Base-by-base conservation (phyloP, 2,888 invertebrate species). In the Himalopsyche kuldschensis region DNA sequence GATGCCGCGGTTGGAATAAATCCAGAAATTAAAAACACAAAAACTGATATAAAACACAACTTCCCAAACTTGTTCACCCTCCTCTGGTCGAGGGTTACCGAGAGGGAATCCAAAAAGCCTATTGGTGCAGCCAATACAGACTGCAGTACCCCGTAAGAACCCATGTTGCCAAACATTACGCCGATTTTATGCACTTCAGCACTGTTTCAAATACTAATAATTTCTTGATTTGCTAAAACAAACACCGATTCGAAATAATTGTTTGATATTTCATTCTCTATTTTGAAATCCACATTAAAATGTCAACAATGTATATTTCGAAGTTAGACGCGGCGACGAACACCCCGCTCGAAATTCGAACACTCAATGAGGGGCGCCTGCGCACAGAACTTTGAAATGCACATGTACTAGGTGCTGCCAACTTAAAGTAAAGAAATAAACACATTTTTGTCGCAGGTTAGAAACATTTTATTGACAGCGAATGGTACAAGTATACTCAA, bases 1-100 rank as follows among this genome's bases (percentile, higher is more conserved):
- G 78, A 78, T 79, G n/a, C 89, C 87, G 90, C 90, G 85, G 88
- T 87, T 87, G 91, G 88, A 86, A 89, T 89, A 87, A 91, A 90
- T 90, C 89, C 89, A 90, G 88, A 88, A 88, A 78, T 75, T 88
- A 90, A 90, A 89, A 80, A n/a, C 82, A 82, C 82, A 32, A 69
- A 24, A 82, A 78, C 78, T 20, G 75, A 69, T 27, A 82, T 41
- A 32, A 78, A 78, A 78, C 82, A 82, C 78, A 82, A 82, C 69
- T 41, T 78, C 46, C 32, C 69, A 15, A 77, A 81, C 35, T 55
- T 55, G 20, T 55, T 55, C 24, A 55, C 55, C 55, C 55, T 24
- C 24, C 20, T 55, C 3, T 10, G 24, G 55, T 6, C 8, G 55
- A 55, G 55, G 55, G 55, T 4, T 20, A 8, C 55, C 55, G 24